Base-by-base conservation (phyloP, 2,888 invertebrate species). In the Acanthosepion pharaonis region DNA sequence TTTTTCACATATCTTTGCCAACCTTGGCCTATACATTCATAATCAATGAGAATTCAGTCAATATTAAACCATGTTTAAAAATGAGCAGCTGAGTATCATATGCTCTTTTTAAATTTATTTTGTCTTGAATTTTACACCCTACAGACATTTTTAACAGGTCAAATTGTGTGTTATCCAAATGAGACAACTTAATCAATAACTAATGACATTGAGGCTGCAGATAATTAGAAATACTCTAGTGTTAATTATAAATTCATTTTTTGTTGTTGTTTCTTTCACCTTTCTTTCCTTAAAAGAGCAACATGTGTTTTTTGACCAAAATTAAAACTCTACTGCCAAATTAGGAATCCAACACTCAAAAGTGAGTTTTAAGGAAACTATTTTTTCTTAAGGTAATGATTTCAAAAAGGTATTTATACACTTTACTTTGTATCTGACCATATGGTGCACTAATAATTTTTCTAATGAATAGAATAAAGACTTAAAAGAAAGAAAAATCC, bases 101-200 rank as follows among this genome's bases (percentile, higher is more conserved):
- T 25, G 25, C 64, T 11, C 28, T 28, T n/a, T 78, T 78, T 78
- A 25, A n/a, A 11, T 9, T 78, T 78, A n/a, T 78, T n/a, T 78
- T 78, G 8, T 78, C 78, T 78, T 78, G 28, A 78, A n/a, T 78
- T 78, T 28, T 78, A 11, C 28, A 28, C 78, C 28, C 28, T 78
- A 28, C 78, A 78, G 78, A 78, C 78, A 78, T 78, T 78, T 78
- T 78, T 64, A 64, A 28, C 64, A 28, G 78, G n/a, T 55, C 78
- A n/a, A 28, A 78, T 78, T 78, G 78, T 78, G 28, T 28, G 78
- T 28, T 28, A 78, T 28, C 78, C 78, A 78, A 78, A 78, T 78
- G 78, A 78, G 78, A 78, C 78, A 78, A 78, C 78, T 78, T 78
- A 78, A 78, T 78, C 78, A 78, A 78, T 78, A 78, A 28, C 78